Percentiles rank a stretch among this genome's conserved stretches.
These are phyloP conservation scores for Nomia melanderi DNA, from an alignment of 1,140 invertebrate species.

Conservation along the genomic window DNA sequence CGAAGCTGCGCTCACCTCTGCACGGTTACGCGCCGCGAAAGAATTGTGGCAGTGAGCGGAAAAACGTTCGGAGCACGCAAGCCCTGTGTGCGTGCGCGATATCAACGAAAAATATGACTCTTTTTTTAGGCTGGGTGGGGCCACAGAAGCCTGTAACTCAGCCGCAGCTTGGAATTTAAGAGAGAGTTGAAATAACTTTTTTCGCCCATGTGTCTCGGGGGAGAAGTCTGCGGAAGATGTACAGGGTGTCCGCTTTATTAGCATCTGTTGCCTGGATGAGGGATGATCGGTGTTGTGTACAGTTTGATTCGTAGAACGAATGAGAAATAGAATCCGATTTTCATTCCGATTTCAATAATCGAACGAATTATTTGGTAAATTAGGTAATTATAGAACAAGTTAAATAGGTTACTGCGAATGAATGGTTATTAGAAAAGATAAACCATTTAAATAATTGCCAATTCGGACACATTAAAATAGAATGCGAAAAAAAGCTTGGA, in stretches of 20 bases:
- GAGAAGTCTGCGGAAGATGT: not conserved
- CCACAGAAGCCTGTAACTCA: constrained; percentile 14
- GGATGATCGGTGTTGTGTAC: no score
- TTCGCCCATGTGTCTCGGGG: not conserved
- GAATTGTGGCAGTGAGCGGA: constrained; percentile 41
- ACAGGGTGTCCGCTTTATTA: not conserved
- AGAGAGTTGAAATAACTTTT: constrained; percentile 21
- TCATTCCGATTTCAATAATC: no score
- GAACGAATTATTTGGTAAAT: no score
- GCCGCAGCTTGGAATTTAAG: constrained; percentile 19
- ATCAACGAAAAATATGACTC: constrained; percentile 42
- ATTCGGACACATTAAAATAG: no score
- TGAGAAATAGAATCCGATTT: no score
- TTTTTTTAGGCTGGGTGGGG: constrained; percentile 6
- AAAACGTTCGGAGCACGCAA: constrained; percentile 19
- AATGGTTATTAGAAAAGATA: no score
- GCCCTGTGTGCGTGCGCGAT: not conserved
- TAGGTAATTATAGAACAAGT: no score
- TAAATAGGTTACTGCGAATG: no score
- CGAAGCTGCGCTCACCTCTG: no score
- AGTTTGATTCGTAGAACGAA: no score
- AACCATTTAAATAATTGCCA: no score
- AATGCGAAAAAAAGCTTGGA: not conserved
- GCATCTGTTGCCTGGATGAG: no score
- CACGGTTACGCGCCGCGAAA: not conserved